Conservation (phyloP, 35 echinoderm and acorn worm species). For the Heliocidaris erythrogramma region DNA sequence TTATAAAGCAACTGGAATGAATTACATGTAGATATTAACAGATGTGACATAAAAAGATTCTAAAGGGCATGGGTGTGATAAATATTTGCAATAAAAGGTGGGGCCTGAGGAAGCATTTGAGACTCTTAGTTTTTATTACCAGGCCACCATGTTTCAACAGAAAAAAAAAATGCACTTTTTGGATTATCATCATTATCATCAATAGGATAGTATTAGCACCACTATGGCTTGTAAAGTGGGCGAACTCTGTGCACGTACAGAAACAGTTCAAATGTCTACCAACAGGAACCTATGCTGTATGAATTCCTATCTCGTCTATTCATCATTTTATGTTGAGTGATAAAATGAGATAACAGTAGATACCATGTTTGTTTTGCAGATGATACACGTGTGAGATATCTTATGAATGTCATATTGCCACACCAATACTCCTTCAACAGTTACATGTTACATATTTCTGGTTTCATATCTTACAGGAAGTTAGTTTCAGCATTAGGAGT, state of each 20-base stretch:
- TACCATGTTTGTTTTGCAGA: slow-evolving; percentile 2
- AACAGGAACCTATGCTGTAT: neutral
- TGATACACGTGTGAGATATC: neutral
- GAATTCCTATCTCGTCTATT: slow-evolving; percentile 9
- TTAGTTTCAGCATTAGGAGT: neutral
- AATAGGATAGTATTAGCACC: too few relatives aligned
- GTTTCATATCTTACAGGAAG: neutral
- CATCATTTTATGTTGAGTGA: slow-evolving; percentile 37
- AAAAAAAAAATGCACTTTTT: neutral
- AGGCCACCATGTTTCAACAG: neutral
- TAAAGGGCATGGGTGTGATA: too few relatives aligned
- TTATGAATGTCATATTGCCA: slow-evolving; percentile 3
- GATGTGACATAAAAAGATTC: neutral
- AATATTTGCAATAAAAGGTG: neutral
- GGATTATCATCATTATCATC: too few relatives aligned
- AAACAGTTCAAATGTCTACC: neutral
- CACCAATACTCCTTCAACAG: neutral
- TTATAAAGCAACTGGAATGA: neutral
- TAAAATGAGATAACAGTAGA: neutral
- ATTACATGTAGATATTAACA: neutral
- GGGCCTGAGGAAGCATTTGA: neutral
- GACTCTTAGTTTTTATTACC: neutral
- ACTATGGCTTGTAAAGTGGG: too few relatives aligned
- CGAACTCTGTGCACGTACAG: neutral
- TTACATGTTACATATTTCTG: neutral